A percentile compares a stretch with the other conserved stretches of the same genome.
Evolutionary conservation across 2,797 vertebrate species (phyloP).

Genomic region (Chloroceryle inda): DNA sequence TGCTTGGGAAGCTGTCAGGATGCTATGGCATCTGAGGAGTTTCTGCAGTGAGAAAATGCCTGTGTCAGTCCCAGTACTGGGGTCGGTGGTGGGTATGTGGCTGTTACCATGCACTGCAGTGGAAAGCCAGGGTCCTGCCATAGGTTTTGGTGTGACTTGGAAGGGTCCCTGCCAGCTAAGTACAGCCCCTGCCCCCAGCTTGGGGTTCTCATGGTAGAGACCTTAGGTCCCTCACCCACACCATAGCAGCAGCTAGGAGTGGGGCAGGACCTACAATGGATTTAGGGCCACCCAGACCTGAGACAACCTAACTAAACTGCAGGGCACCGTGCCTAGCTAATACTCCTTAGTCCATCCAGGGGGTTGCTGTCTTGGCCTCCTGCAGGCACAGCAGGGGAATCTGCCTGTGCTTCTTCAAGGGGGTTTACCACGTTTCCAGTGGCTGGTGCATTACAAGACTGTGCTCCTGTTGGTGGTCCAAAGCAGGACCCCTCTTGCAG

Average conservation of each 20-base stretch:
- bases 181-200: neutral
- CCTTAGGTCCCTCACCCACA: neutral
- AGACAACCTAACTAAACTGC: neutral
- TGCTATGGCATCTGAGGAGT: neutral
- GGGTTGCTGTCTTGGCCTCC: neutral
- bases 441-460: fast-evolving
- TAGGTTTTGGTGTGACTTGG: fast-evolving
- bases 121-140: neutral
- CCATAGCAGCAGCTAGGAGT: neutral
- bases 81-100: fast-evolving
- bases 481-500: neutral
- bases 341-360: neutral
- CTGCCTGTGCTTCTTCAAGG: neutral
- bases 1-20: neutral
- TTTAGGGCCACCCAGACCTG: neutral
- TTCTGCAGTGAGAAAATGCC: no score
- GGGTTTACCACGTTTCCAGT: fast-evolving
- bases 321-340: neutral
- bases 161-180: neutral
- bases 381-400: neutral
- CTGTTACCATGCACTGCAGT: neutral
- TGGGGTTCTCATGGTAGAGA: neutral
- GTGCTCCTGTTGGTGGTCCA: neutral
- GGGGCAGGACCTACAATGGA: neutral
- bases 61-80: neutral